Evolutionary conservation across 2,797 vertebrate species (phyloP).

Genomic region (Protosalanx chinensis): DNA sequence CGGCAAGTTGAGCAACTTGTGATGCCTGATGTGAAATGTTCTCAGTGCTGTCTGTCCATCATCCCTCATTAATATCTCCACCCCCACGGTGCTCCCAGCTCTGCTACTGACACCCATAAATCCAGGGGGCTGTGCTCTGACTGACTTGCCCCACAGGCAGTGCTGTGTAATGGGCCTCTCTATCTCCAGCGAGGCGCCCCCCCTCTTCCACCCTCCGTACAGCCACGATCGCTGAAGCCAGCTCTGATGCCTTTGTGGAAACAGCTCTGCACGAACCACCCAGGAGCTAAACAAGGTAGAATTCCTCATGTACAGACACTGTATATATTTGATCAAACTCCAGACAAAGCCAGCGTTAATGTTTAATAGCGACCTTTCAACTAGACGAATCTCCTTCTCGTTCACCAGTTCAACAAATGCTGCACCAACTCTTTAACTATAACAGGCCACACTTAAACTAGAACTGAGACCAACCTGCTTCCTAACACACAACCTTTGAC

Average conservation of each 20-base stretch:
- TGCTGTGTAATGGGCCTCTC: slow-evolving; percentile 52
- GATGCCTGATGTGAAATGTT: background rate
- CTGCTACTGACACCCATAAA: slow-evolving; percentile 54
- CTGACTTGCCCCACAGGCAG: slow-evolving; percentile 53
- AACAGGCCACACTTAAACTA: no score
- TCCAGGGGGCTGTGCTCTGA: slow-evolving; percentile 54
- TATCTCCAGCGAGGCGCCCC: slow-evolving; percentile 43
- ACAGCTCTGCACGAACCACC: background rate
- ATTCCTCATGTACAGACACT: background rate
- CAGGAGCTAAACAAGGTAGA: background rate
- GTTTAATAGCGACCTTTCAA: background rate
- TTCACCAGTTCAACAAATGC: no score
- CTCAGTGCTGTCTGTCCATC: slow-evolving; percentile 44
- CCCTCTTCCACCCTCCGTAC: slow-evolving; percentile 28
- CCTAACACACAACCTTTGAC: no score
- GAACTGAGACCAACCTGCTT: no score
- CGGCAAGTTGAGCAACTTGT: no score
- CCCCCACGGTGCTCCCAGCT: slow-evolving; percentile 39
- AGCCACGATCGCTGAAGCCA: slow-evolving; percentile 60
- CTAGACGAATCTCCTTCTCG: background rate
- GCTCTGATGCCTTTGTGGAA: slow-evolving; percentile 46
- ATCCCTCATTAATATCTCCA: slow-evolving; percentile 46
- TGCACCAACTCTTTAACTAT: no score
- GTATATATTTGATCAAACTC: background rate
- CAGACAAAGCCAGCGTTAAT: background rate